A percentile compares a stretch with the other conserved stretches of the same genome.
phyloP scores from a whole-genome alignment of 2,113 vertebrate genomes.

The Vicugna pacos region DNA sequence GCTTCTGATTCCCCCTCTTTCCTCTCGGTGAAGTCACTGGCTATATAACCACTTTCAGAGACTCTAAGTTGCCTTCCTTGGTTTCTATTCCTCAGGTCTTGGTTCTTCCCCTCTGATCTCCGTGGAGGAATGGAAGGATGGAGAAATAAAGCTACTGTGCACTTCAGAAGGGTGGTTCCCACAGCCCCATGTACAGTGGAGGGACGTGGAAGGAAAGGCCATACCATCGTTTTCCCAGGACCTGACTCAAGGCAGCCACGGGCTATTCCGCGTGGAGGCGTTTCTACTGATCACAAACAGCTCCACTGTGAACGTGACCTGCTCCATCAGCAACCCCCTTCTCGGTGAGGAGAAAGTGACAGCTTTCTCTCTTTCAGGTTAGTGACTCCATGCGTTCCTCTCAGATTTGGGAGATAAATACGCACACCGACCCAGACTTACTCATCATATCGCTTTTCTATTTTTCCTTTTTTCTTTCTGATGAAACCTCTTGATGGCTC shows the following conservation, averaged over 20 bases:
- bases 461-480: background rate
- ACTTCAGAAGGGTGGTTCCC: conserved; percentile 72
- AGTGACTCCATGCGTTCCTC: background rate
- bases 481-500: background rate
- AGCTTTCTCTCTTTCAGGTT: conserved; percentile 20
- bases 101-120: conserved; percentile 55
- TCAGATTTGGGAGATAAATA: background rate
- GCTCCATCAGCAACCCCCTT: conserved; percentile 53
- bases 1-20: fast-evolving
- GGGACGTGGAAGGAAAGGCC: background rate
- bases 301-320: conserved; percentile 17
- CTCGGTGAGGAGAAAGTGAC: background rate
- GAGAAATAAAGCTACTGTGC: conserved; percentile 14
- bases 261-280: conserved; percentile 66
- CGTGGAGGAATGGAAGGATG: background rate
- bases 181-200: conserved; percentile 59
- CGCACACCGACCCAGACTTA: background rate
- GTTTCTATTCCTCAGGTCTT: conserved; percentile 31
- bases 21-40: background rate
- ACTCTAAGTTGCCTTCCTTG: background rate
- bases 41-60: background rate
- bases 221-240: background rate
- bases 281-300: background rate
- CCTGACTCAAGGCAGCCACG: background rate
- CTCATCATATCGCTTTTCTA: background rate